These are phyloP conservation scores for Galemys pyrenaicus DNA, from an alignment of 2,113 vertebrate species.

Conservation along the genomic window DNA sequence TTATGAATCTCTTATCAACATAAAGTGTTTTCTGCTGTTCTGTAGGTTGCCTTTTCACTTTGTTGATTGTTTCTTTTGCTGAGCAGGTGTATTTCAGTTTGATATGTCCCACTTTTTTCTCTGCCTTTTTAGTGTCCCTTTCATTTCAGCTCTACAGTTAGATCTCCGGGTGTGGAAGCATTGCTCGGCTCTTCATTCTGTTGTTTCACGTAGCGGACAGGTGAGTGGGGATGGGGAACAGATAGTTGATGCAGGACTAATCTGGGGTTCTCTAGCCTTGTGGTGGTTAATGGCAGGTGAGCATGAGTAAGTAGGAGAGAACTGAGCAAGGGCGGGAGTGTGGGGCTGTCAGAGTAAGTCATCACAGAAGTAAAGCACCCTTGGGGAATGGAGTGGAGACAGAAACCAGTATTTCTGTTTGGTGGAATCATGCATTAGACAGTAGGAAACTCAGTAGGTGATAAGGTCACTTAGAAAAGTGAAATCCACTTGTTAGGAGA, in stretches of 20 bases:
- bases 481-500: background rate
- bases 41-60: background rate
- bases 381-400: fast-evolving
- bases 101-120: background rate
- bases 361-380: background rate
- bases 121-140: background rate
- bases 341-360: background rate
- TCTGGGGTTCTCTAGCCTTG: fast-evolving
- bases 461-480: background rate
- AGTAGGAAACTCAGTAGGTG: background rate
- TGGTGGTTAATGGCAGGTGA: background rate
- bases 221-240: background rate
- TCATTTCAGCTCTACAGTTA: background rate
- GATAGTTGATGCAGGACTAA: background rate
- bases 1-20: background rate
- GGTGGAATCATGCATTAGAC: background rate
- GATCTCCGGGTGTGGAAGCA: background rate
- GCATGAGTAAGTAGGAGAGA: background rate
- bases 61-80: background rate
- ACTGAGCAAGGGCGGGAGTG: background rate
- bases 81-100: background rate
- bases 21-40: background rate
- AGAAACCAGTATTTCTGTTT: background rate
- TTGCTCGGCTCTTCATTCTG: fast-evolving
- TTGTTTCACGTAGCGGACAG: background rate